Percentiles rank a stretch among this genome's conserved stretches.
Conservation (phyloP, 2,113 vertebrate species). For the Scortum barcoo region DNA sequence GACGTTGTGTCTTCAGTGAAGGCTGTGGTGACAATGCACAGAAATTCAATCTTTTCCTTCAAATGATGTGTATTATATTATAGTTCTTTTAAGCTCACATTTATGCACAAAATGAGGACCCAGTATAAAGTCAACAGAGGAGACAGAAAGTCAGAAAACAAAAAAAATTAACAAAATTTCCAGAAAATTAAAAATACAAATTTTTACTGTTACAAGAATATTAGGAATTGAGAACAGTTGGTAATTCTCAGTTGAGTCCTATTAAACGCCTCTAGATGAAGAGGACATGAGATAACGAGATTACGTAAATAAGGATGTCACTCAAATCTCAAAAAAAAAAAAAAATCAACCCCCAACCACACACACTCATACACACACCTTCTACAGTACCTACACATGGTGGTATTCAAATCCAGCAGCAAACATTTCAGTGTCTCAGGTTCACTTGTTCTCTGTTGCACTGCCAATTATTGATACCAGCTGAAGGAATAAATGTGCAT, state of each 20-base stretch:
- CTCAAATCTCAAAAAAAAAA: neutral
- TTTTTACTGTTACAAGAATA: neutral
- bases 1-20: neutral
- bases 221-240: too few species aligned
- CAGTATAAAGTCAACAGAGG: neutral
- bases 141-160: neutral
- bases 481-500: neutral
- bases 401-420: neutral
- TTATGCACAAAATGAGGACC: neutral
- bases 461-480: neutral
- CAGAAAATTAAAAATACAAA: neutral
- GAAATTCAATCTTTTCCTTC: neutral
- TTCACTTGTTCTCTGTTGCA: too few species aligned
- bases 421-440: neutral
- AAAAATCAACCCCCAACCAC: too few species aligned
- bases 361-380: too few species aligned
- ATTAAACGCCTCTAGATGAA: neutral
- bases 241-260: neutral
- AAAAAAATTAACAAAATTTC: neutral
- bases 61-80: neutral
- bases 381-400: neutral
- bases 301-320: too few species aligned
- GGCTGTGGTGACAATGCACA: too few species aligned
- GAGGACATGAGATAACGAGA: neutral
- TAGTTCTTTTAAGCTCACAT: neutral